Evolutionary conservation across 2,888 invertebrate genomes (phyloP), one percentile per base, ranked within the genome.

Genomic region (Rhingia rostrata): DNA sequence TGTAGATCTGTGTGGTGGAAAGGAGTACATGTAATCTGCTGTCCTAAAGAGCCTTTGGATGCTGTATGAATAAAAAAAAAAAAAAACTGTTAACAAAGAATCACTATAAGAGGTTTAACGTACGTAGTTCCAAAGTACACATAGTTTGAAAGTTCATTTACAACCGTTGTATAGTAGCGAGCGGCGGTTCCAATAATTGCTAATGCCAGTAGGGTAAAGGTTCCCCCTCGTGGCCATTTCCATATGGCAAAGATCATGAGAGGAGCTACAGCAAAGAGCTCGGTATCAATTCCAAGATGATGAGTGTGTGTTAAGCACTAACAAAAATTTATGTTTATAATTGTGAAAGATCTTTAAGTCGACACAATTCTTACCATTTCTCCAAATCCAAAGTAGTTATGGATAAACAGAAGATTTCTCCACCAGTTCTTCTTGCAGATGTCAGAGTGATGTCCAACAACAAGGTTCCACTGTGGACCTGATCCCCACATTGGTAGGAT

Each of bases 301-400:
- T 95, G 95, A 0, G 95, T 95, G 86, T 95, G 95, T 0, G 95
- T 95, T 30, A 95, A 90, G 88, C 95, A 95, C 94, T 94, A 69
- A 60, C n/a, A 86, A 69, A 61, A 33, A 7, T 32, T 4, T 14
- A 53, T 39, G 3, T 9, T 10, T 7, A 39, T 6, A 9, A 14
- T n/a, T 7, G 10, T 41, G n/a, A 2, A 35, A 41, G 3, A 33
- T n/a, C n/a, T n/a, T n/a, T n/a, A 39, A 4, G 1, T 33, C 33
- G 14, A 9, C 6, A 35, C 7, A n/a, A 4, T 14, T 6, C 35
- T 70, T 91, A 94, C 94, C 94, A 95, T 95, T 87, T 95, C 93
- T 88, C 94, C 93, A 87, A 95, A 95, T 47, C 95, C 95, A 88
- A 94, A 95, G 88, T 95, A 95, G 89, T 95, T 95, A 88, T 95